Evolutionary conservation across 2,888 invertebrate species (phyloP), one percentile per base, ranked within the genome.

Genomic region (Archips xylosteana): DNA sequence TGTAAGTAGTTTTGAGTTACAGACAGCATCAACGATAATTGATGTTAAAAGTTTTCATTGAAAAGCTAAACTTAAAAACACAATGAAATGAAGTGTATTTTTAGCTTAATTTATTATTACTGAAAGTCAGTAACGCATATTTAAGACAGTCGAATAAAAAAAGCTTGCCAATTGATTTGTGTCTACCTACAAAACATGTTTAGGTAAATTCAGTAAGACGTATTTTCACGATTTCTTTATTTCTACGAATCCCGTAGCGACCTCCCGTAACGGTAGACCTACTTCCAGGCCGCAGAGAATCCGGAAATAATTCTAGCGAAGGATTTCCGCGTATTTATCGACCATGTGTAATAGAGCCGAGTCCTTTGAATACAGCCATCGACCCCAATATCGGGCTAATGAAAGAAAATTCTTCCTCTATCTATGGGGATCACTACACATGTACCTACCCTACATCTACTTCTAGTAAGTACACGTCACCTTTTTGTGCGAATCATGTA

Each of bases 241-340:
- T 59, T 51, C 45, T 68, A 63, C 36, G 42, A 62, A 67, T 57
- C 45, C 51, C 23, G 23, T 57, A 54, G 15, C 34, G n/a, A 49
- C 49, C 49, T 63, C 59, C 59, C 23, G 47, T 72, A 68, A 68
- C 47, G 57, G 45, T 63, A 59, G 39, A 60, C 68, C 68, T 49
- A 42, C 45, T 73, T 78, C 76, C 76, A 79, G 77, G 57, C 75
- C 76, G 74, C 84, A 81, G 80, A 83, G 83, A 83, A 82, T 79
- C 84, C 87, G 91, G 91, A 92, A 88, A 87, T 87, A 86, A 90
- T 90, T 89, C 84, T 86, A 85, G 85, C 86, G 87, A 88, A 89
- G 87, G 85, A 87, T 91, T 92, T 88, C 91, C 90, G 87, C 81
- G 84, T 87, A 87, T 91, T 92, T 90, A 90, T 91, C 87, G 86